Conservation (phyloP, 2,797 vertebrate genomes). For the Acanthopagrus latus region DNA sequence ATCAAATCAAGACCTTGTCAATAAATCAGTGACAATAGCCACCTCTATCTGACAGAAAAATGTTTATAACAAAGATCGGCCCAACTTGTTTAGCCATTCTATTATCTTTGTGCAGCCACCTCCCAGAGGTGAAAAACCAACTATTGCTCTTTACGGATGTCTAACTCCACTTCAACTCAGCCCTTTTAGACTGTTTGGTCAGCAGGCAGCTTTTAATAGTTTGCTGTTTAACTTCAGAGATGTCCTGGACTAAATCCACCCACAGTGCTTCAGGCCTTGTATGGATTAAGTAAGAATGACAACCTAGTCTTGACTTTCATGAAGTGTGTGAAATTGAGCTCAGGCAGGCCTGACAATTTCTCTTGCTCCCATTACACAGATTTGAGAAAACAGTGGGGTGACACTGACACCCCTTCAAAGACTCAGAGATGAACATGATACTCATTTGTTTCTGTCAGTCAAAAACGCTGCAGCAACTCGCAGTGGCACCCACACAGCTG, state of each 20-base stretch:
- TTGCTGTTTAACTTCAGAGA: slow-evolving; percentile 52
- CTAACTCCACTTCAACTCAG: slow-evolving; percentile 27
- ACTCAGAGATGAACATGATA: slow-evolving; percentile 74
- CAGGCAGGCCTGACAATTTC: slow-evolving; percentile 54
- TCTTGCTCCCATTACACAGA: slow-evolving; percentile 38
- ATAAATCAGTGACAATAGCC: no score
- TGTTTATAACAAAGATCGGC: slow-evolving; percentile 2
- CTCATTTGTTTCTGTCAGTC: slow-evolving; percentile 85
- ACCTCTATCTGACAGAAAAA: no score
- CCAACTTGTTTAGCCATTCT: neutral
- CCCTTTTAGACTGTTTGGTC: slow-evolving; percentile 45
- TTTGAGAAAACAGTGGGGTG: slow-evolving; percentile 56
- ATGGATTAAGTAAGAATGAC: slow-evolving; percentile 69
- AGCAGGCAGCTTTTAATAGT: slow-evolving; percentile 55
- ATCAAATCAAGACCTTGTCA: no score
- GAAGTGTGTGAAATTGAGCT: slow-evolving; percentile 71
- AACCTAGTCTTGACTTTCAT: slow-evolving; percentile 62
- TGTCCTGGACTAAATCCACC: slow-evolving; percentile 42
- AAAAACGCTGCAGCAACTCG: slow-evolving; percentile 50
- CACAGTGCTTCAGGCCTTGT: slow-evolving; percentile 38
- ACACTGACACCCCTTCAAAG: slow-evolving; percentile 63
- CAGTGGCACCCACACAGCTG: slow-evolving; percentile 28
- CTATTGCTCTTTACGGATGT: slow-evolving; percentile 11
- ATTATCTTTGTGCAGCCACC: slow-evolving; percentile 1
- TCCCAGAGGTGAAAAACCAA: neutral